Percentiles rank a stretch among this genome's conserved stretches.
These are phyloP conservation scores for Ondatra zibethicus DNA, from an alignment of 2,113 vertebrate species.

Conservation along the genomic window DNA sequence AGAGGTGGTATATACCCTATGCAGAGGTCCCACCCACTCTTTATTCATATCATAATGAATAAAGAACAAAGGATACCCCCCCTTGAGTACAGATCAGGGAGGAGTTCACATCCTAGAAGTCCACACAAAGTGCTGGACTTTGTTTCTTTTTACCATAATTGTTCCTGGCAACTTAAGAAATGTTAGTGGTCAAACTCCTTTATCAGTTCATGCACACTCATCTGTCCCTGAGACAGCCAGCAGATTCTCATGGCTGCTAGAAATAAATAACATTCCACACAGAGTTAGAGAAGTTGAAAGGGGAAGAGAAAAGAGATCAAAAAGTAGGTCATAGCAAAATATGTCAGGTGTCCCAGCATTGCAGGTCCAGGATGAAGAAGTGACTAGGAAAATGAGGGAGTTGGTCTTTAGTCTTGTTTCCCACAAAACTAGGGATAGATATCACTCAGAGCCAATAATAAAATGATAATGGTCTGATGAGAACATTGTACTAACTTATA, in stretches of 20 bases:
- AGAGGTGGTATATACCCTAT: not conserved
- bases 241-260: not conserved
- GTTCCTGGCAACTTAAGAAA: not conserved
- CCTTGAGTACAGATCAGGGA: not conserved
- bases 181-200: not conserved
- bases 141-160: not conserved
- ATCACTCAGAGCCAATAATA: not conserved
- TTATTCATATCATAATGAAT: not conserved
- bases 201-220: not conserved
- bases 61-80: not conserved
- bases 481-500: too few species aligned
- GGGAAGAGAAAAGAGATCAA: not conserved
- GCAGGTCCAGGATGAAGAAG: not conserved
- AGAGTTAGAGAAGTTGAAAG: not conserved
- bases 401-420: not conserved
- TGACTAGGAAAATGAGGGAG: not conserved
- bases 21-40: not conserved
- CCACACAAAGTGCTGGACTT: not conserved
- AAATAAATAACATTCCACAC: not conserved
- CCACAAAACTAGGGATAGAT: not conserved
- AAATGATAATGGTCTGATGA: not conserved
- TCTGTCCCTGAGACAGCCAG: not conserved
- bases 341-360: not conserved
- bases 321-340: not conserved
- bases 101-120: not conserved